Conservation (phyloP, 2,888 invertebrate species). For the Aelia acuminata region DNA sequence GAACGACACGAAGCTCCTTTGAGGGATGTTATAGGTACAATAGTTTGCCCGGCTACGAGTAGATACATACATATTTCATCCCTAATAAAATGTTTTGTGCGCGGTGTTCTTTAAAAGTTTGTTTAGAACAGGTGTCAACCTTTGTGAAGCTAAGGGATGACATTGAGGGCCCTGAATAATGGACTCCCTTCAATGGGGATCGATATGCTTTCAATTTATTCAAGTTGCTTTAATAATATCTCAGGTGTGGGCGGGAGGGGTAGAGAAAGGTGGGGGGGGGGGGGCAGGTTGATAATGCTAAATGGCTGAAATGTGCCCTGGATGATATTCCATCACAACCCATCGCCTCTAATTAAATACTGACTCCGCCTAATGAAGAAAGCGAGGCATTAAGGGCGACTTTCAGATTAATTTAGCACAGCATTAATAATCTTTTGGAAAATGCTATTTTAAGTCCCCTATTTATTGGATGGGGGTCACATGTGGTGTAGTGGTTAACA, state of each 20-base stretch:
- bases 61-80: neutral
- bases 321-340: neutral
- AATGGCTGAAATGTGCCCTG: neutral
- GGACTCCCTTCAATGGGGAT: neutral
- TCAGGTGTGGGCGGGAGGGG: neutral
- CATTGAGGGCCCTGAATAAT: neutral
- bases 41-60: neutral
- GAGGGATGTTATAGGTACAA: neutral
- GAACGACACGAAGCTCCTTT: neutral
- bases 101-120: neutral
- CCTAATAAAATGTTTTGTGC: neutral
- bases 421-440: too few relatives aligned
- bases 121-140: slow-evolving; percentile 11
- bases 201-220: slow-evolving; percentile 3
- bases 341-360: neutral
- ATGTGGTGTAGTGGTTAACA: too few relatives aligned
- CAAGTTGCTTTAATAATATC: slow-evolving; percentile 11
- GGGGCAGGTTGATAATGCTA: neutral
- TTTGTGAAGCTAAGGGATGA: neutral
- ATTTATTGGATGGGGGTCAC: too few relatives aligned
- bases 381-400: neutral
- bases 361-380: neutral
- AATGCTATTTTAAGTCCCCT: too few relatives aligned
- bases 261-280: neutral
- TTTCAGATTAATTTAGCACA: too few relatives aligned